These are phyloP conservation scores for Bombus impatiens DNA, from an alignment of 1,140 invertebrate genomes.

Conservation along the genomic window DNA sequence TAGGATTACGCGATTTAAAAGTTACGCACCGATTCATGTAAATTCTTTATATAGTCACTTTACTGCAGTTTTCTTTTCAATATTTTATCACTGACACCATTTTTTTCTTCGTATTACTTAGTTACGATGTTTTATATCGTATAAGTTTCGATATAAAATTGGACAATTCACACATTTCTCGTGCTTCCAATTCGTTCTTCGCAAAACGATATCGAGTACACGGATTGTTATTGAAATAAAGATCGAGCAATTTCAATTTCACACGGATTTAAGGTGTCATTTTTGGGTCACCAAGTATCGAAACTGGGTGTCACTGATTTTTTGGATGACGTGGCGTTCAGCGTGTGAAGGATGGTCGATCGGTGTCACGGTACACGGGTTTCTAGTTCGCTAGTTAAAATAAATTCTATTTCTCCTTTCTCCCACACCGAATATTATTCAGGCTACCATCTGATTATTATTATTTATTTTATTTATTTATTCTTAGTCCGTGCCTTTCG, in stretches of 20 bases:
- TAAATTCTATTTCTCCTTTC: slow-evolving; percentile 9
- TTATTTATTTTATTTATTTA: too few relatives aligned
- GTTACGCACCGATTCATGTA: too few relatives aligned
- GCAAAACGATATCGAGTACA: neutral
- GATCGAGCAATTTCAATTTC: neutral
- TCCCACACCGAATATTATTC: neutral
- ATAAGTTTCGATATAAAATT: neutral
- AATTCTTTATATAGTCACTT: too few relatives aligned
- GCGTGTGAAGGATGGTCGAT: slow-evolving; percentile 2
- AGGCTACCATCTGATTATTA: neutral
- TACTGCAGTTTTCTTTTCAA: too few relatives aligned
- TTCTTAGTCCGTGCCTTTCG: too few relatives aligned
- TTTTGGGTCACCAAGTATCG: neutral
- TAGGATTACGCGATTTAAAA: too few relatives aligned
- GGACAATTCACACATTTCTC: neutral
- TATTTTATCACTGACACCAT: too few relatives aligned
- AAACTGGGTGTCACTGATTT: slow-evolving; percentile 2
- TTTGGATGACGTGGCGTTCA: slow-evolving; percentile 23
- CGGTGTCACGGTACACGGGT: slow-evolving; percentile 24
- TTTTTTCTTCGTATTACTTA: too few relatives aligned
- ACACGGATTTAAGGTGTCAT: too few relatives aligned
- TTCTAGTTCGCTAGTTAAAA: slow-evolving; percentile 14
- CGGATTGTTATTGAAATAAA: neutral
- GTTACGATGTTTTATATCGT: too few relatives aligned
- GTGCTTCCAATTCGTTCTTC: too few relatives aligned